Evolutionary conservation across 2,888 invertebrate species (phyloP).

Genomic region (Drosophila recens): DNA sequence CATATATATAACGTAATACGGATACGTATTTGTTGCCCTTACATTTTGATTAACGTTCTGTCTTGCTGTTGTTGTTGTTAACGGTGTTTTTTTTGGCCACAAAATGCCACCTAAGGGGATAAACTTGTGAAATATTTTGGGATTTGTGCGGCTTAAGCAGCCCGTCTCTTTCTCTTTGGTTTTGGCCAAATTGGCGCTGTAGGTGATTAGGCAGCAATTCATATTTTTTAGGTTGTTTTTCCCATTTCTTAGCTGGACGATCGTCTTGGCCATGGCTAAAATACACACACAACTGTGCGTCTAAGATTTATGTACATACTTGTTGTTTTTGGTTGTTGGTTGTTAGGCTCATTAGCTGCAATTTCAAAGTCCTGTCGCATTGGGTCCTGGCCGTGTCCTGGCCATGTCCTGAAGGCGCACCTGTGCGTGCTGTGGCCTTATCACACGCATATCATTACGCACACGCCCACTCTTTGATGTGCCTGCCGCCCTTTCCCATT

Average conservation of each 20-base stretch:
- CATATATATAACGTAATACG: conserved; percentile 16
- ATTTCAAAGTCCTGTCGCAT: conserved; percentile 46
- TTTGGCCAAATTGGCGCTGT: conserved; percentile 31
- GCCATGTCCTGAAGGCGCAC: conserved; percentile 62
- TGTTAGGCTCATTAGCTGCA: conserved; percentile 74
- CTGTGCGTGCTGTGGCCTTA: conserved; percentile 71
- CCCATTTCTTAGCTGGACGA: conserved; percentile 29
- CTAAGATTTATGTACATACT: conserved; percentile 78
- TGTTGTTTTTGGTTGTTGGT: conserved; percentile 43
- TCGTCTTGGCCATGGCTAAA: conserved; percentile 23
- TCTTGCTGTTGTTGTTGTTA: conserved; percentile 27
- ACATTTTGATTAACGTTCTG: conserved; percentile 84
- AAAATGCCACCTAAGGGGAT: conserved; percentile 82
- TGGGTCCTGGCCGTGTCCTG: background rate
- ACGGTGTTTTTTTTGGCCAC: conserved; percentile 43
- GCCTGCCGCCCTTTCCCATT: background rate
- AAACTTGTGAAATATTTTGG: conserved; percentile 82
- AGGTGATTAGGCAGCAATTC: conserved; percentile 80
- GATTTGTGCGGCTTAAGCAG: conserved; percentile 78
- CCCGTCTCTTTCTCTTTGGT: conserved; percentile 13
- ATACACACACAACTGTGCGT: conserved; percentile 38
- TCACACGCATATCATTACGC: conserved; percentile 79
- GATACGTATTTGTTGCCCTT: conserved; percentile 50
- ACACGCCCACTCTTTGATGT: conserved; percentile 61
- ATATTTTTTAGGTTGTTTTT: conserved; percentile 42